Evolutionary conservation across 1,140 invertebrate species (phyloP), one percentile per base, ranked within the genome.

Genomic region (Linepithema humile): DNA sequence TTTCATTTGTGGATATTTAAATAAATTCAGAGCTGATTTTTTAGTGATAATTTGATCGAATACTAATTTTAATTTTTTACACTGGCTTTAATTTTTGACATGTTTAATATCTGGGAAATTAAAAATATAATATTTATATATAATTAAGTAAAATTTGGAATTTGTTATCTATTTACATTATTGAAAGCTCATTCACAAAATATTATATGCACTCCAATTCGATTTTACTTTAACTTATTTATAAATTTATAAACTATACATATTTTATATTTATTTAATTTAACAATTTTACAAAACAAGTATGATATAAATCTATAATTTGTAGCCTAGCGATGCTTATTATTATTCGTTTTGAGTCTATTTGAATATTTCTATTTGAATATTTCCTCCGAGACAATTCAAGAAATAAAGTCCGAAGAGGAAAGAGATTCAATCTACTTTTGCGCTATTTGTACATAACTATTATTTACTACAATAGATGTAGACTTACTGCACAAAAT

Each of bases 401-500:
- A 65, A 60, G 74, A 65, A 77, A 77, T 77, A 60, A 65, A 77
- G 32, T 23, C 45, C 43, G 9, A 32, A 26, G 45, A 65, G 74
- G 5, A 77, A 29, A 4, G 65, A 65, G 40, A 77, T 77, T 64
- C 59, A 73, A 38, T 59, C 17, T 59, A 74, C 70, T 74, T 59
- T 29, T 29, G 40, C 65, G 20, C 20, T 75, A 23, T 65, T 23
- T 40, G 43, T 45, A 23, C 17, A 40, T 77, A 65, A 65, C 62
- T 65, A 43, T 77, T 77, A 48, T 65, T 32, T 64, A 35, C 73
- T 64, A 17, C 29, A 20, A 77, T 20, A 20, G 50, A 65, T 60
- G 45, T 12, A 35, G 29, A n/a, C 60, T 77, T 77, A 48, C 40
- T 65, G 7, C 15, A n/a, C 48, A 23, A 45, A 65, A 65, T 32